A percentile compares a stretch with the other conserved stretches of the same genome.
Evolutionary conservation across 2,113 vertebrate genomes (phyloP).

Genomic region (Pogonocichla stellata): DNA sequence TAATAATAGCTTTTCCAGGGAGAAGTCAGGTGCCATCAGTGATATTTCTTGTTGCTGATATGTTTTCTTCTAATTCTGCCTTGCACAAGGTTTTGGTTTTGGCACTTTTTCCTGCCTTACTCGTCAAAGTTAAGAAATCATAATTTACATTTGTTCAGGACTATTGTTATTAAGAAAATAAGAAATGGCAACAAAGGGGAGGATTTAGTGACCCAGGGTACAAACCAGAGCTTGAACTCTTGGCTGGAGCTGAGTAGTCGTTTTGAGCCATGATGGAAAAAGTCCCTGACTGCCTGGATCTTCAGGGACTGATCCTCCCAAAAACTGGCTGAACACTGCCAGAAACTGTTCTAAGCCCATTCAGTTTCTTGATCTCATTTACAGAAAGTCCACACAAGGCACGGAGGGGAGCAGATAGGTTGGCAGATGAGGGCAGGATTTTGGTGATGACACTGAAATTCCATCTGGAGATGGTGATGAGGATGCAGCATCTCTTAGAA

Average conservation of each 20-base stretch:
- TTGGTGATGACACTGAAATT: neutral
- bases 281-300: neutral
- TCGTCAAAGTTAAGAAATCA: neutral
- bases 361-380: neutral
- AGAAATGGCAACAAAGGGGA: neutral
- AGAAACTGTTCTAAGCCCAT: neutral
- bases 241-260: neutral
- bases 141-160: neutral
- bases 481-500: neutral
- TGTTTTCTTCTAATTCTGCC: neutral
- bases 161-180: neutral
- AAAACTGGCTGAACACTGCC: neutral
- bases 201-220: neutral
- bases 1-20: neutral
- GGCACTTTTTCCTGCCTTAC: neutral
- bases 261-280: neutral
- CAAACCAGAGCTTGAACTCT: neutral
- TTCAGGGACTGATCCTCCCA: neutral
- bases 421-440: neutral
- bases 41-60: neutral
- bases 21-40: neutral
- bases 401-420: rapidly evolving
- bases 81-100: neutral
- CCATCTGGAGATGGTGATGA: neutral
- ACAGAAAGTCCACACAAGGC: neutral